Conservation (phyloP, 2,113 vertebrate species). For the Cinclus cinclus region DNA sequence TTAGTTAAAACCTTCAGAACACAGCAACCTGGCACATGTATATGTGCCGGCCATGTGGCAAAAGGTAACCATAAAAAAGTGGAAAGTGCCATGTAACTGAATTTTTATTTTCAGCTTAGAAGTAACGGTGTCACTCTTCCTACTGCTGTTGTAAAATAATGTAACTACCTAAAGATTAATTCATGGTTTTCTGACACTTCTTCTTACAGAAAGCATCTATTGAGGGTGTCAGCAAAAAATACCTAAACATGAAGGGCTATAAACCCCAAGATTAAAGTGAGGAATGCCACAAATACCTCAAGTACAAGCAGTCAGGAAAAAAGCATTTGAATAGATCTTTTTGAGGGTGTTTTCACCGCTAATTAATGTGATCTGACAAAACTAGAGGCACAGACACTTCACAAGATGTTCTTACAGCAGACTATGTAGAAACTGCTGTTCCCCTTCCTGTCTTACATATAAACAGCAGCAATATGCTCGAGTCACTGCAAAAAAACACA, state of each 20-base stretch:
- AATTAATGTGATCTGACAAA: constrained; percentile 11
- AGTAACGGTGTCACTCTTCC: neutral
- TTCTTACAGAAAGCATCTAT: neutral
- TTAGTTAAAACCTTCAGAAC: neutral
- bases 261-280: neutral
- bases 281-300: neutral
- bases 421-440: neutral
- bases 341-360: neutral
- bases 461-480: neutral
- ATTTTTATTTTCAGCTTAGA: neutral
- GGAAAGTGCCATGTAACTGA: neutral
- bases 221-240: neutral
- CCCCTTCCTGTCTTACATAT: neutral
- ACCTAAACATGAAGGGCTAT: neutral
- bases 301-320: neutral
- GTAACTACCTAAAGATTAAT: neutral
- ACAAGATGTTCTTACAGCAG: neutral
- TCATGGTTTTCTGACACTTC: neutral
- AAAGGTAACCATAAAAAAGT: neutral
- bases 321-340: neutral
- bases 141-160: neutral
- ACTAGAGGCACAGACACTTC: neutral
- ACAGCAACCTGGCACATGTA: neutral
- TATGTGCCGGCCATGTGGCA: neutral
- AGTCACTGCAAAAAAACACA: neutral